A percentile compares a stretch with the other conserved stretches of the same genome.
Conservation (phyloP, 2,797 vertebrate species). For the Phalanger gymnotis region DNA sequence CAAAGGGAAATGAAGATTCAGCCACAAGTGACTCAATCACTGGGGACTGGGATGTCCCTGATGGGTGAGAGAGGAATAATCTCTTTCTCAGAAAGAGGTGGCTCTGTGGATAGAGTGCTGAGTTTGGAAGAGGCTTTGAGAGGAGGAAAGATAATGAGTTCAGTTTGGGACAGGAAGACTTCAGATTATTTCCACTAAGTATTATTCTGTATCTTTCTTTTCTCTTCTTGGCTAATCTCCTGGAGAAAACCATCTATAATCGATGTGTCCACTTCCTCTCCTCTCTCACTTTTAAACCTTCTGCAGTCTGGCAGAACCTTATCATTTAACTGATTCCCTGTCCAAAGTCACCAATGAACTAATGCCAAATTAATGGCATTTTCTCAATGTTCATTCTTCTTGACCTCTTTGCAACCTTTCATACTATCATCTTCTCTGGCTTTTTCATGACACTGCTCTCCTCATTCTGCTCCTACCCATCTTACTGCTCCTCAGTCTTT, state of each 20-base stretch:
- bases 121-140: background rate
- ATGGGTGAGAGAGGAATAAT: background rate
- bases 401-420: background rate
- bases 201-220: background rate
- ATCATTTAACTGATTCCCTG: background rate
- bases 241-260: background rate
- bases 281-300: background rate
- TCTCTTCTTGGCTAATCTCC: background rate
- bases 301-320: background rate
- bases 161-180: background rate
- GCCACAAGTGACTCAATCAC: slow-evolving; percentile 22
- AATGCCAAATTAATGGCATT: background rate
- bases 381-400: background rate
- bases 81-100: background rate
- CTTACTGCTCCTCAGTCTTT: background rate
- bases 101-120: background rate
- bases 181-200: background rate
- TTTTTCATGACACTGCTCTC: background rate
- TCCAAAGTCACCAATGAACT: background rate
- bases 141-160: background rate
- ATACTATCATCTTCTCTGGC: background rate
- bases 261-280: background rate
- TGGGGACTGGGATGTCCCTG: background rate
- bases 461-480: background rate
- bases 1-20: slow-evolving; percentile 46